Conservation (phyloP, 2,888 invertebrate genomes). For the Tinea pellionella region DNA sequence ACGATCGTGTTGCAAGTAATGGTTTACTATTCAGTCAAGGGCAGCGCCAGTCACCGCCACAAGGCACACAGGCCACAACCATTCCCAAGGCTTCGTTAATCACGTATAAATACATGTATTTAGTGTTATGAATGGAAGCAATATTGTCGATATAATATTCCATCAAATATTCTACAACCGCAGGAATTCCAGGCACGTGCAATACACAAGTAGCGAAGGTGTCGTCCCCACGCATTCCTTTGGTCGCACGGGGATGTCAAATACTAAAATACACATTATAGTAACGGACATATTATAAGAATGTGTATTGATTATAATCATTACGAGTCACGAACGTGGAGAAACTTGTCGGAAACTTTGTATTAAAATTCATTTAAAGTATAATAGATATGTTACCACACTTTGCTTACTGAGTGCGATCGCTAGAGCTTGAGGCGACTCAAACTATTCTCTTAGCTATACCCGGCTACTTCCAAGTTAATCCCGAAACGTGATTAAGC, state of each 20-base stretch:
- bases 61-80: slow-evolving; percentile 21
- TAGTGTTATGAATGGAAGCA: neutral
- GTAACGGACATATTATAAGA: neutral
- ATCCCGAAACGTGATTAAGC: no score
- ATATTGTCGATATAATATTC: neutral
- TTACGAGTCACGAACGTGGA: neutral
- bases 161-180: neutral
- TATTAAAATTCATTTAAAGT: no score
- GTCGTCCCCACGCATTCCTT: slow-evolving; percentile 1
- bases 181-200: slow-evolving; percentile 4
- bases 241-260: neutral
- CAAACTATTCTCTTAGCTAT: no score
- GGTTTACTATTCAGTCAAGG: slow-evolving; percentile 49
- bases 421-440: no score
- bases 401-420: no score
- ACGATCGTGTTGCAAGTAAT: neutral
- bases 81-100: slow-evolving; percentile 52
- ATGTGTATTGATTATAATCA: neutral
- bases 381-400: no score
- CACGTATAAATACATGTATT: slow-evolving; percentile 1
- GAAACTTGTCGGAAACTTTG: no score
- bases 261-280: neutral
- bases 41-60: slow-evolving; percentile 45
- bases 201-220: slow-evolving; percentile 1
- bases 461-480: no score